A percentile compares a stretch with the other conserved stretches of the same genome.
Evolutionary conservation across 2,113 vertebrate genomes (phyloP).

Genomic region (Noctilio leporinus): DNA sequence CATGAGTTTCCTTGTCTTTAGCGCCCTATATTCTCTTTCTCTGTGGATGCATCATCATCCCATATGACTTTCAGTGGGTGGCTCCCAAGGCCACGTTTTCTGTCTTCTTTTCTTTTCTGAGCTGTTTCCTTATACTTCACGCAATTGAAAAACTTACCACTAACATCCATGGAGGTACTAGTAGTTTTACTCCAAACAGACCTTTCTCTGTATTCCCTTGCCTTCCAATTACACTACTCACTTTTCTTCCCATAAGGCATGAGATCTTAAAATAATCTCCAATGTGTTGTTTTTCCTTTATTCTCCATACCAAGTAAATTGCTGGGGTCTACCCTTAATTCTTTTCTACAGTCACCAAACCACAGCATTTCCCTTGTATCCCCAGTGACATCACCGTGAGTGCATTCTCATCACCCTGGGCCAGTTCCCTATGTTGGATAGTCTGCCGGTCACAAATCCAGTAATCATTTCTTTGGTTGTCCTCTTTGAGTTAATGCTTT

Average conservation of each 20-base stretch:
- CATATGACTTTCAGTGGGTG: not conserved
- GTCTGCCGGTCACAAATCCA: not conserved
- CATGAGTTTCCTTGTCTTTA: not conserved
- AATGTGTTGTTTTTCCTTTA: not conserved
- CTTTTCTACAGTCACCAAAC: not conserved
- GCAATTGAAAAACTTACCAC: not conserved
- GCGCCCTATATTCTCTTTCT: not conserved
- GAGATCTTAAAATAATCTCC: not conserved
- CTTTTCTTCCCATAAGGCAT: not conserved
- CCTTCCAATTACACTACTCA: not conserved
- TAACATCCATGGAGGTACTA: not conserved
- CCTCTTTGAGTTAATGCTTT: not conserved
- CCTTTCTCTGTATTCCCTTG: not conserved
- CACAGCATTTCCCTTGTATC: not conserved
- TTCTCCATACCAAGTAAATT: not conserved
- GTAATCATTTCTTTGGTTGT: not conserved
- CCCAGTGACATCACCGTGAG: not conserved
- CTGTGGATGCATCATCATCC: not conserved
- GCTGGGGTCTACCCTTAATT: not conserved
- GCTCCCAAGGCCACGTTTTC: not conserved
- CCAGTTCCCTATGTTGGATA: not conserved
- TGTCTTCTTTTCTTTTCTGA: not conserved
- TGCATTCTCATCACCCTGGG: not conserved
- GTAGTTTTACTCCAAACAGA: not conserved
- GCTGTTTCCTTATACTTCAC: not conserved